A percentile compares a stretch with the other conserved stretches of the same genome.
phyloP scores from a whole-genome alignment of 2,888 invertebrate genomes.

The Archips xylosteana region DNA sequence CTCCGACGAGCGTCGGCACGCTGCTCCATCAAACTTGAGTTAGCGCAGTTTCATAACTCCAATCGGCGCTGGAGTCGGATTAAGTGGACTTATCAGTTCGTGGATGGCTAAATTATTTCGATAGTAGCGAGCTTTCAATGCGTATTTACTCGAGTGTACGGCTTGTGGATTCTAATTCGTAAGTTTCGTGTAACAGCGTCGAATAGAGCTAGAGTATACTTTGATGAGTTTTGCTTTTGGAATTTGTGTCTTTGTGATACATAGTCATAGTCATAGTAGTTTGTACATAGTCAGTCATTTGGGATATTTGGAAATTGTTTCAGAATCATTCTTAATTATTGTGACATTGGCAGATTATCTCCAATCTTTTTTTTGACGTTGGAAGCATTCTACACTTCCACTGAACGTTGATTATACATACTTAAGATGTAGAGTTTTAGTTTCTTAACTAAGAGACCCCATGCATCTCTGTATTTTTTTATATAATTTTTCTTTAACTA shows the following conservation, averaged over 20 bases:
- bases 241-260: background rate
- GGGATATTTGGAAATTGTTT: too few species aligned
- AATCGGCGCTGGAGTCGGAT: constrained; percentile 30
- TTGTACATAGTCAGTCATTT: too few species aligned
- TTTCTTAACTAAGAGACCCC: too few species aligned
- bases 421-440: too few species aligned
- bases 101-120: constrained; percentile 35
- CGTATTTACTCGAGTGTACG: constrained; percentile 5
- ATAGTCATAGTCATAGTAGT: too few species aligned
- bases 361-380: too few species aligned
- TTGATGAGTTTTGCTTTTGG: background rate
- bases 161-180: constrained; percentile 17
- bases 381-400: too few species aligned
- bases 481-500: too few species aligned
- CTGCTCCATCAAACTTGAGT: constrained; percentile 33
- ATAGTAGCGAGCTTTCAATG: constrained; percentile 35
- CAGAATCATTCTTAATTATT: too few species aligned
- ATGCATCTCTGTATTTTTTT: too few species aligned
- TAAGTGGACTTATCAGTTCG: constrained; percentile 40
- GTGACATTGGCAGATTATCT: too few species aligned
- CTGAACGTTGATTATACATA: too few species aligned
- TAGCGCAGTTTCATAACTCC: constrained; percentile 38
- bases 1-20: constrained; percentile 5
- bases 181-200: constrained; percentile 10
- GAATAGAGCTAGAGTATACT: background rate